phyloP scores from a whole-genome alignment of 2,113 vertebrate species.

The Trachemys scripta region DNA sequence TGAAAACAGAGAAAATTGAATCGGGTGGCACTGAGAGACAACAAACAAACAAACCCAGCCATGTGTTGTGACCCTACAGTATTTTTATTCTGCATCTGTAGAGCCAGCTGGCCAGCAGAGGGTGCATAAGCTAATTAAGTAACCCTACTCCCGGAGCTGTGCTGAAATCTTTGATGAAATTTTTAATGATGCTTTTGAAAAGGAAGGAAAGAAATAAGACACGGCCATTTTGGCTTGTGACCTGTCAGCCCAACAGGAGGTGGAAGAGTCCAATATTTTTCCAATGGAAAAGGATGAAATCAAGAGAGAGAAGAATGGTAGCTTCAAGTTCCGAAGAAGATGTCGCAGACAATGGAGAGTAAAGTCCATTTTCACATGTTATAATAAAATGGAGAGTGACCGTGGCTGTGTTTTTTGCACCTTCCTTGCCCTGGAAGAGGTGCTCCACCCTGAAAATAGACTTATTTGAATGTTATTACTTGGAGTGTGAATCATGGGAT shows the following conservation, averaged over 20 bases:
- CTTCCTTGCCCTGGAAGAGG: neutral
- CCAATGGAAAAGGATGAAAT: slow-evolving; percentile 29
- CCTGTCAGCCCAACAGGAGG: slow-evolving; percentile 6
- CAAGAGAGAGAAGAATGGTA: slow-evolving; percentile 22
- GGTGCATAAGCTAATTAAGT: neutral
- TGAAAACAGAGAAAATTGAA: neutral
- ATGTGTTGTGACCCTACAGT: neutral
- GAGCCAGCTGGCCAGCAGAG: slow-evolving; percentile 10
- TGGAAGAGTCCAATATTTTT: neutral
- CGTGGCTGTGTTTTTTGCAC: neutral
- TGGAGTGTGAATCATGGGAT: neutral
- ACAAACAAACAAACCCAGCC: neutral
- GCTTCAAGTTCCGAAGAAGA: slow-evolving; percentile 25
- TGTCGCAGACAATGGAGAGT: neutral
- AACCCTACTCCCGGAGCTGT: neutral
- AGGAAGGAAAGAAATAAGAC: neutral
- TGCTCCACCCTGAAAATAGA: neutral
- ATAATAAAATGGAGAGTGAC: fast-evolving
- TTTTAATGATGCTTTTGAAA: slow-evolving; percentile 9
- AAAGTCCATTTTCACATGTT: slow-evolving; percentile 3
- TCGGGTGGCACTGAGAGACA: neutral
- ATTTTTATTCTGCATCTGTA: neutral
- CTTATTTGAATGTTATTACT: neutral
- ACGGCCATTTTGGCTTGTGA: slow-evolving; percentile 20
- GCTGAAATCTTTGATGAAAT: neutral